Base-by-base conservation (phyloP, 37 sponge, comb jelly and placozoan species). In the Mnemiopsis leidyi region DNA sequence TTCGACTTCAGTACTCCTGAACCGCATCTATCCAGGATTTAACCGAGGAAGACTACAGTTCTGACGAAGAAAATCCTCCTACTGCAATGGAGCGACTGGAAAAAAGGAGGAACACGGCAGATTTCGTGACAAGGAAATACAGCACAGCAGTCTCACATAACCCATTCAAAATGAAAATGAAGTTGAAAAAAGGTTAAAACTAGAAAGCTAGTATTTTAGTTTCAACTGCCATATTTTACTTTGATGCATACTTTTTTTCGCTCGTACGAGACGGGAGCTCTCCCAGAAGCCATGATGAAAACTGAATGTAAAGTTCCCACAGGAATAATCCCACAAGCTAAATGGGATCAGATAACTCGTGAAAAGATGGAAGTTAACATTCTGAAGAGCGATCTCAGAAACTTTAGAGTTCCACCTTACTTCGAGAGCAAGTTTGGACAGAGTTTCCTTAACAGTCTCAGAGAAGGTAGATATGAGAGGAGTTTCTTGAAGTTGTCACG, bases 331-430 rank as follows among this genome's bases (percentile, higher is more conserved):
- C 90, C 90, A n/a, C 90, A 85, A 92, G 93, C 69, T n/a, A 71
- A 69, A 38, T 92, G 93, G 93, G 75, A 92, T 23, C 75, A 69
- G 38, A 71, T 73, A 16, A 25, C 38, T 5, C 38, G 37, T 1
- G 93, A 92, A 29, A 69, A 73, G 28, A 71, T 71, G 73, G 95
- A 95, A 21, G 92, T 93, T 38, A 69, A 92, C 32, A 94, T 37
- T 5, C 76, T 76, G 5, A 94, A 93, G 68, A 34, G 31, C 3
- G 93, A 94, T 28, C 76, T 96, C 24, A 38, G 94, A 36, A 93
- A 94, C 69, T 73, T 88, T n/a, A 32, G 31, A 2, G 90, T 96
- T 28, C 95, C 95, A 32, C 95, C 93, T 0, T 96, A 95, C 93
- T 96, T 96, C 82, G 71, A 95, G 18, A 94, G 94, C 48, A 79